Percentiles rank a stretch among this genome's conserved stretches.
Conservation (phyloP, 2,888 invertebrate species). For the Drosophila mimica region DNA sequence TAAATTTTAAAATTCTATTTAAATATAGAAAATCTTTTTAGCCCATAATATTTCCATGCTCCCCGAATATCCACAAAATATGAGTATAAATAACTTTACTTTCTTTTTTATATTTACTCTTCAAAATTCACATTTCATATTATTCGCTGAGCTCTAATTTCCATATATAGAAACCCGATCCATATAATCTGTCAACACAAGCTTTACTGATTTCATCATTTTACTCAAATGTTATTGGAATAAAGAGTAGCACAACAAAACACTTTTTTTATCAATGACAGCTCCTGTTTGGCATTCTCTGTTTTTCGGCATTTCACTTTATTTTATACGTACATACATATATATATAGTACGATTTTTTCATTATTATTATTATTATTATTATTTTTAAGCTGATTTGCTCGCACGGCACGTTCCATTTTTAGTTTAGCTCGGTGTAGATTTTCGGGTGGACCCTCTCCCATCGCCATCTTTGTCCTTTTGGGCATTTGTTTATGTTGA, state of each 20-base stretch:
- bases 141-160: no score
- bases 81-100: not conserved
- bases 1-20: no score
- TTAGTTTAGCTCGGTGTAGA: constrained; percentile 56
- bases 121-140: not conserved
- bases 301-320: constrained; percentile 45
- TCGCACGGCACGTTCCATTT: constrained; percentile 71
- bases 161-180: not conserved
- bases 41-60: not conserved
- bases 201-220: not conserved
- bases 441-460: constrained; percentile 19
- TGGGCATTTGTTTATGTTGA: constrained; percentile 77
- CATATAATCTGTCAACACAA: not conserved
- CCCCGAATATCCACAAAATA: not conserved
- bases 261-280: constrained; percentile 45
- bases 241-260: constrained; percentile 23
- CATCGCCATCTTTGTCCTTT: constrained; percentile 47
- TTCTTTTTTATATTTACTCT: not conserved
- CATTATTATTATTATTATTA: constrained; percentile 46
- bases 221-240: not conserved
- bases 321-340: constrained; percentile 37
- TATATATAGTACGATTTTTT: constrained; percentile 25
- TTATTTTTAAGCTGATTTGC: constrained; percentile 70
- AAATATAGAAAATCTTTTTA: not conserved
- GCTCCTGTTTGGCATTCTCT: constrained; percentile 33